Evolutionary conservation across 1,140 invertebrate genomes (phyloP).

Genomic region (Amphibalanus amphitrite): DNA sequence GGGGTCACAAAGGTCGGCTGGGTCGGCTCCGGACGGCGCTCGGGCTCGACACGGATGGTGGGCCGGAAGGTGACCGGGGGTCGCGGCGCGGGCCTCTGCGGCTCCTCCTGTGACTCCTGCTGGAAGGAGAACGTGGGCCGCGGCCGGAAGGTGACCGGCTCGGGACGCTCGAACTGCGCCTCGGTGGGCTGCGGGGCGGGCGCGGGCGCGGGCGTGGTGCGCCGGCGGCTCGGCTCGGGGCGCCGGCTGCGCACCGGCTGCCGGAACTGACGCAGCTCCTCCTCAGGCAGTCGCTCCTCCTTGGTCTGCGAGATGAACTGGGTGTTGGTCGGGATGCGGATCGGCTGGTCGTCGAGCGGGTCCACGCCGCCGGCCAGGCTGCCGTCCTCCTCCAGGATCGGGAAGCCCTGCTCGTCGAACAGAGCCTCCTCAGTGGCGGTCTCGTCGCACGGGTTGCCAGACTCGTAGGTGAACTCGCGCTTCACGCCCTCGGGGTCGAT

Average conservation of each 20-base stretch:
- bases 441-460: slow-evolving; percentile 67
- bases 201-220: no score
- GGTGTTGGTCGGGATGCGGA: slow-evolving; percentile 12
- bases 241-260: background rate
- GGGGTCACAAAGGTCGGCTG: slow-evolving; percentile 10
- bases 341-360: slow-evolving; percentile 9
- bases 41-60: background rate
- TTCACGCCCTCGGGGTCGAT: slow-evolving; percentile 73
- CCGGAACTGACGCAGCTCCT: slow-evolving; percentile 15
- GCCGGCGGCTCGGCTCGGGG: background rate
- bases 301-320: slow-evolving; percentile 17
- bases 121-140: background rate
- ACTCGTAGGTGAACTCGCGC: slow-evolving; percentile 69
- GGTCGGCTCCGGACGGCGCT: slow-evolving; percentile 5
- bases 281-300: slow-evolving; percentile 13
- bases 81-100: background rate
- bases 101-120: no score
- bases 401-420: slow-evolving; percentile 31
- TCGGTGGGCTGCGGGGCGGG: background rate
- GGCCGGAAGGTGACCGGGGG: background rate
- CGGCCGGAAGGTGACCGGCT: background rate
- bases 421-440: slow-evolving; percentile 36
- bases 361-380: background rate
- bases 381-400: slow-evolving; percentile 7
- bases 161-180: slow-evolving; percentile 5